phyloP scores from a whole-genome alignment of 2,888 invertebrate species.

The Athalia rosae region DNA sequence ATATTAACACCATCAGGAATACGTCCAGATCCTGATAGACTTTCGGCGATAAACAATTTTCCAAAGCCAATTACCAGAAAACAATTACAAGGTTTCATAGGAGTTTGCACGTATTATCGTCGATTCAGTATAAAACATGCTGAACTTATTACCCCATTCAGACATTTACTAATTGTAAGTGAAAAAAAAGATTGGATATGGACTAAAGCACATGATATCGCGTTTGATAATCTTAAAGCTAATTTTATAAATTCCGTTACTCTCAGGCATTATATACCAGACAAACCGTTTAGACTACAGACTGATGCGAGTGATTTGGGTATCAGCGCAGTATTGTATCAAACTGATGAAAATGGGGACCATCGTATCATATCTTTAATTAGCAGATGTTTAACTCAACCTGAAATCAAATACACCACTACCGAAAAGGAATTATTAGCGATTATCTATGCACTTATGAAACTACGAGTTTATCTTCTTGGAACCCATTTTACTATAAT shows the following conservation, averaged over 20 bases:
- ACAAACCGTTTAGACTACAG: neutral
- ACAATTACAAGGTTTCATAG: slow-evolving; percentile 53
- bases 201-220: neutral
- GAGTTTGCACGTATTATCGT: slow-evolving; percentile 46
- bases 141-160: slow-evolving; percentile 16
- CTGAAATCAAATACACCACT: slow-evolving; percentile 51
- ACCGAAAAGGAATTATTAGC: slow-evolving; percentile 56
- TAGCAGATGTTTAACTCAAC: slow-evolving; percentile 49
- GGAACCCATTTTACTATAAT: slow-evolving; percentile 51
- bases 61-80: slow-evolving; percentile 52
- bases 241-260: neutral
- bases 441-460: slow-evolving; percentile 51
- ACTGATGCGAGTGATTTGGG: neutral
- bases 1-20: slow-evolving; percentile 17
- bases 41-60: slow-evolving; percentile 53
- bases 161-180: slow-evolving; percentile 38
- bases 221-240: neutral
- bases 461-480: slow-evolving; percentile 56
- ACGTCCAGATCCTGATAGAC: slow-evolving; percentile 47
- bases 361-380: slow-evolving; percentile 50
- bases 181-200: slow-evolving; percentile 4
- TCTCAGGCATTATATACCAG: neutral
- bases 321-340: slow-evolving; percentile 50
- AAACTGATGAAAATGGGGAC: slow-evolving; percentile 6
- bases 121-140: slow-evolving; percentile 33